Evolutionary conservation across 1,140 invertebrate genomes (phyloP).

Genomic region (Leguminivora glycinivorella): DNA sequence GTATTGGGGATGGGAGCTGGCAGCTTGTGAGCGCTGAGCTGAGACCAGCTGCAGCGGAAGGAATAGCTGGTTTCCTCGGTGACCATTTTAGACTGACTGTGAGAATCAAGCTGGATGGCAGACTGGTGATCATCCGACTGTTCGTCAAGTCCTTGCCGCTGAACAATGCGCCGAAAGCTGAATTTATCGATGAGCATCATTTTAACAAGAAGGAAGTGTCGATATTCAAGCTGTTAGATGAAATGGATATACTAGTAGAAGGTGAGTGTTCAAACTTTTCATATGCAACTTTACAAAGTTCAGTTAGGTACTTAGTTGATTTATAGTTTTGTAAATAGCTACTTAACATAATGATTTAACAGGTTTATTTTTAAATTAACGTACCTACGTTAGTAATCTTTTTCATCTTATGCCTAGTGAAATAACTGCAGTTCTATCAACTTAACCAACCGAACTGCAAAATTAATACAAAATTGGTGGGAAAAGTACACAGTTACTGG

Average conservation of each 20-base stretch:
- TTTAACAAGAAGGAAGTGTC: conserved; percentile 52
- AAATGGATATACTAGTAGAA: conserved; percentile 41
- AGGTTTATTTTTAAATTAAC: no score
- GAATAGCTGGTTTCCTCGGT: conserved; percentile 57
- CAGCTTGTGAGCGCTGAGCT: conserved; percentile 41
- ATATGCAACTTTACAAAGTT: no score
- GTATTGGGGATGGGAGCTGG: conserved; percentile 34
- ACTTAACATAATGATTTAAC: no score
- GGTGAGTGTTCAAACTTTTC: conserved; percentile 41
- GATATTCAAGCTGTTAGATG: conserved; percentile 50
- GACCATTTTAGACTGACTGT: conserved; percentile 53
- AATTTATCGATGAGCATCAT: conserved; percentile 50
- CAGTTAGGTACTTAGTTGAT: no score
- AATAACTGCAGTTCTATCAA: neutral
- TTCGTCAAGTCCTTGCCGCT: conserved; percentile 57
- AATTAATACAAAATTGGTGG: no score
- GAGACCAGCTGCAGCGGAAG: conserved; percentile 41
- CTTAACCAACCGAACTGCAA: no score
- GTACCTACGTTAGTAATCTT: no score
- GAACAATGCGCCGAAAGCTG: conserved; percentile 54
- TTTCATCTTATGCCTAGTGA: no score
- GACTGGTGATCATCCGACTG: conserved; percentile 41
- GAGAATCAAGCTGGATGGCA: conserved; percentile 35
- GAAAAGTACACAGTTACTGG: no score
- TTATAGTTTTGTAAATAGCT: no score